Percentiles rank a stretch among this genome's conserved stretches.
phyloP scores from a whole-genome alignment of 2,113 vertebrate genomes.

The Peromyscus maniculatus region DNA sequence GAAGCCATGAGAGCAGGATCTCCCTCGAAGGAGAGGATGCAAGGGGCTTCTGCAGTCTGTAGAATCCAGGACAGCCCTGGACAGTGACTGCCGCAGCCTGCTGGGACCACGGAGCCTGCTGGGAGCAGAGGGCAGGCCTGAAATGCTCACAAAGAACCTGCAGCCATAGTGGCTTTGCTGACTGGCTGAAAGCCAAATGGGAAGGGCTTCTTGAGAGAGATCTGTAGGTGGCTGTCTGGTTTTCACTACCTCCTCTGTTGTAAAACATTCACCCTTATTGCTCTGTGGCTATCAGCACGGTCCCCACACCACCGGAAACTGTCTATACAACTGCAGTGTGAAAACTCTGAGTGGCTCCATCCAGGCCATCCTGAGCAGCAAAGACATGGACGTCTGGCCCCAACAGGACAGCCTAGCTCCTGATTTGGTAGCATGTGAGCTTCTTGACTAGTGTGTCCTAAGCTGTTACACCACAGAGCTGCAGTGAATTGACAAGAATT shows the following conservation, averaged over 20 bases:
- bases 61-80: neutral
- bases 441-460: neutral
- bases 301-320: neutral
- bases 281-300: neutral
- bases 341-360: neutral
- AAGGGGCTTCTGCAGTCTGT: neutral
- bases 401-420: neutral
- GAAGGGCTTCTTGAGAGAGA: neutral
- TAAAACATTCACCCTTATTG: neutral
- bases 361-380: neutral
- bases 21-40: neutral
- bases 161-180: neutral
- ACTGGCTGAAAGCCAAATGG: slow-evolving; percentile 8
- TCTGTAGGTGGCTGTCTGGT: neutral
- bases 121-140: neutral
- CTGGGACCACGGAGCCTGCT: neutral
- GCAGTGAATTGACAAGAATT: neutral
- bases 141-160: neutral
- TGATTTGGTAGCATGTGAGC: neutral
- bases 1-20: neutral
- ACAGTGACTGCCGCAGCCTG: neutral
- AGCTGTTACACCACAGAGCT: neutral
- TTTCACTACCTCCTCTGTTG: neutral
- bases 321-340: neutral
- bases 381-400: neutral